A percentile compares a stretch with the other conserved stretches of the same genome.
These are phyloP conservation scores for Meganola albula DNA, from an alignment of 2,888 invertebrate genomes.

Conservation along the genomic window DNA sequence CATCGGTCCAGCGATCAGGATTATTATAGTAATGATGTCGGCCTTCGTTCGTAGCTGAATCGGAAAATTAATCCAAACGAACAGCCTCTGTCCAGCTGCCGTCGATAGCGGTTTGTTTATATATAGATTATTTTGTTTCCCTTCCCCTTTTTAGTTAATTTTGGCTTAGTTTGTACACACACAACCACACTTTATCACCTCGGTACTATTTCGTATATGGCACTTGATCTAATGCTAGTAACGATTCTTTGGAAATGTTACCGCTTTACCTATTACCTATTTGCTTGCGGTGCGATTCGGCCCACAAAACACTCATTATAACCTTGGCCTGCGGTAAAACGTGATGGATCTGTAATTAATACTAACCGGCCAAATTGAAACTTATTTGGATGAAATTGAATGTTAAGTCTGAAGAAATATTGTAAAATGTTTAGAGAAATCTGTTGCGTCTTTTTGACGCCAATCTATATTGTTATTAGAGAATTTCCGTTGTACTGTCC, in stretches of 20 bases:
- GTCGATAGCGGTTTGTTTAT: slow-evolving; percentile 37
- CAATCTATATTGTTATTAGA: too few species aligned
- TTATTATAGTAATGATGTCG: slow-evolving; percentile 56
- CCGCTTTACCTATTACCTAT: too few species aligned
- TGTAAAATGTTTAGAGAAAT: too few species aligned
- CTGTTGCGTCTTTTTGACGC: too few species aligned
- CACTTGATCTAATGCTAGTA: slow-evolving; percentile 45
- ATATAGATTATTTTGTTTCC: slow-evolving; percentile 22
- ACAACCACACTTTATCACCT: slow-evolving; percentile 69
- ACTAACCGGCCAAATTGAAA: slow-evolving; percentile 16
- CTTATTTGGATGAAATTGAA: too few species aligned
- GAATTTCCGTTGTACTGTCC: too few species aligned
- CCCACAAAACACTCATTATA: slow-evolving; percentile 30
- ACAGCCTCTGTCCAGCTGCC: slow-evolving; percentile 43
- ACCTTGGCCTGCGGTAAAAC: slow-evolving; percentile 38
- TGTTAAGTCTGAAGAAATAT: too few species aligned
- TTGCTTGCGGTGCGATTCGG: slow-evolving; percentile 48
- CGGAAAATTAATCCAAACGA: slow-evolving; percentile 24
- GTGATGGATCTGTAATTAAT: slow-evolving; percentile 32
- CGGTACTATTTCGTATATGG: slow-evolving; percentile 35
- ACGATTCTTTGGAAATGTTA: slow-evolving; percentile 45
- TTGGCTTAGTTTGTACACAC: slow-evolving; percentile 66
- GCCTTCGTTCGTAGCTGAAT: slow-evolving; percentile 43
- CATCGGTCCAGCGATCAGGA: slow-evolving; percentile 36
- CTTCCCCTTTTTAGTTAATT: slow-evolving; percentile 34